These are phyloP conservation scores for Galaxias olidus DNA, from an alignment of 2,797 vertebrate species.

Conservation along the genomic window DNA sequence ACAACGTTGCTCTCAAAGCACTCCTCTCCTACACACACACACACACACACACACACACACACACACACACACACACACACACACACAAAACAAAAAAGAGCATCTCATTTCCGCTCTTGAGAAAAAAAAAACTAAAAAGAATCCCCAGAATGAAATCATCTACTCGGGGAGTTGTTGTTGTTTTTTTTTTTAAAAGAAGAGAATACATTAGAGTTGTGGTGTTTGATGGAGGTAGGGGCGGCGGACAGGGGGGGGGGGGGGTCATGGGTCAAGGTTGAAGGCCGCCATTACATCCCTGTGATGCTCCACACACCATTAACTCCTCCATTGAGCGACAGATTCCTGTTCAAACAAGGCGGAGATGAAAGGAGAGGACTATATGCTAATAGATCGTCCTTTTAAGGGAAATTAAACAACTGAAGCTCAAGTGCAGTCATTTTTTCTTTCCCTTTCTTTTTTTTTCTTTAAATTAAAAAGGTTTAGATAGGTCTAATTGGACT, in stretches of 20 bases:
- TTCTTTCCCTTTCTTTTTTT: conserved; percentile 44
- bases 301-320: conserved; percentile 73
- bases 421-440: conserved; percentile 45
- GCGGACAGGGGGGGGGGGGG: conserved; percentile 15
- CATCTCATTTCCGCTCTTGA: conserved; percentile 75
- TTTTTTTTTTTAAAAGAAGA: conserved; percentile 71
- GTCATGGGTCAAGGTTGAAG: conserved; percentile 59
- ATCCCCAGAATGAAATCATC: too few species aligned
- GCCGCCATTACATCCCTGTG: conserved; percentile 66
- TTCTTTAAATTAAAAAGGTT: conserved; percentile 57
- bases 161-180: conserved; percentile 42
- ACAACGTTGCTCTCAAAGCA: conserved; percentile 69
- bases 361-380: conserved; percentile 76
- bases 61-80: neutral
- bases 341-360: conserved; percentile 72
- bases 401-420: conserved; percentile 71
- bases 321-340: conserved; percentile 68
- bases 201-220: conserved; percentile 72
- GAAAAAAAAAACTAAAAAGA: conserved; percentile 52
- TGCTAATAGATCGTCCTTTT: conserved; percentile 74
- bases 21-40: conserved; percentile 16
- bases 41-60: too few species aligned
- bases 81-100: conserved; percentile 52
- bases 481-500: conserved; percentile 68
- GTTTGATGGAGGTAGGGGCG: too few species aligned